Base-by-base conservation (phyloP, 1,140 invertebrate genomes). In the Formica selysi region DNA sequence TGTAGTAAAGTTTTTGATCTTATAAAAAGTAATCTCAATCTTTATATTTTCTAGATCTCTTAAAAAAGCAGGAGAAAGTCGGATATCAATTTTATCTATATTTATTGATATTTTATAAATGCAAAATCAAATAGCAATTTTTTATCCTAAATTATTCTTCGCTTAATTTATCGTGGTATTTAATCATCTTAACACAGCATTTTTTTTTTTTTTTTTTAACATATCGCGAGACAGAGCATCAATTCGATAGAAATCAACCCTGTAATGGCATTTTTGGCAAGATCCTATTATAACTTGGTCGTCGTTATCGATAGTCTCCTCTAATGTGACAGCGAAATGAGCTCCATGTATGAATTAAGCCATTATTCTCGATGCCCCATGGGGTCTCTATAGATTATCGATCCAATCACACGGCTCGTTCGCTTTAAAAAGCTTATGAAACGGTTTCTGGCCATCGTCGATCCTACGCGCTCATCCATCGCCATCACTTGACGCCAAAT, bases 351-450 rank as follows among this genome's bases (percentile, higher is more conserved):
- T 89, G 91, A 93, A 93, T 93, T 93, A 92, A 93, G 87, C 84
- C 88, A 92, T 93, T 93, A 93, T 92, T 67, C 85, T 88, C 81
- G 51, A 65, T 87, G 83, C 86, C 83, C 88, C 86, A 87, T 87
- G 88, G 86, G 85, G 88, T 84, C 86, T 65, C 85, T 71, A 86
- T 90, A 90, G 87, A 92, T 93, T 92, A 90, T 91, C 91, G 83
- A 91, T 89, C 91, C 88, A 91, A 91, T 92, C 87, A 86, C 87
- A 90, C 79, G 90, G 80, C 85, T 92, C 86, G 88, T 86, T 89
- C 90, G 73, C 67, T 89, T 92, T 87, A 89, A 91, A 86, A 80
- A 90, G 76, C 89, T 83, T 76, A 38, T 62, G 41, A 87, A 87
- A 87, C 85, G 86, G 79, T 71, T 91, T 88, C 86, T 73, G 59